Conservation (phyloP, 2,888 invertebrate genomes). For the Megaustenia siamemsis region DNA sequence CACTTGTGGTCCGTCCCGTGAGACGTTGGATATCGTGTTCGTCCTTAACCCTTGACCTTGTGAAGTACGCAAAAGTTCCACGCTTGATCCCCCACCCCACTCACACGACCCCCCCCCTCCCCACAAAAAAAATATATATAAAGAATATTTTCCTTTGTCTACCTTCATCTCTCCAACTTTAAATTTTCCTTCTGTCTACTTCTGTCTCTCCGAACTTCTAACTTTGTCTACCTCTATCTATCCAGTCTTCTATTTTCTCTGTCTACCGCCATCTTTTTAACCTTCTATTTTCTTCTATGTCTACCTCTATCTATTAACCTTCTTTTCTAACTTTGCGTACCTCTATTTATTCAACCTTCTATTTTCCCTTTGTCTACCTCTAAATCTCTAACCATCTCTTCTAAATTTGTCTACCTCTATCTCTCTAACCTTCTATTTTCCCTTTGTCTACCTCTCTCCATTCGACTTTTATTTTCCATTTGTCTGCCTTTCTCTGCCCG, state of each 20-base stretch:
- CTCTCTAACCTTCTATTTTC: background rate
- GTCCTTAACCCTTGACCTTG: too few species aligned
- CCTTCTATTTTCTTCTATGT: background rate
- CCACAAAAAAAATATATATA: too few species aligned
- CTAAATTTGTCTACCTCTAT: background rate
- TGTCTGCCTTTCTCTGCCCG: background rate
- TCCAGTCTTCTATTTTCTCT: background rate
- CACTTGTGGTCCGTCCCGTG: too few species aligned
- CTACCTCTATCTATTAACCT: background rate
- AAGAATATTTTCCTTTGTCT: too few species aligned
- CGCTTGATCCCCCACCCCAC: too few species aligned
- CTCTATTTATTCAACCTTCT: background rate
- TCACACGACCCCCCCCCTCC: too few species aligned
- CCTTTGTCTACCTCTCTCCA: background rate
- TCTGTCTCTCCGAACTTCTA: background rate
- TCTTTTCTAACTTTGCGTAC: background rate
- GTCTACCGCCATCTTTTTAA: background rate
- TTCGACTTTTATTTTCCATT: background rate
- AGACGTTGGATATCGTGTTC: too few species aligned
- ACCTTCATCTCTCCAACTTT: too few species aligned
- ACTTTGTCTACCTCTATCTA: background rate
- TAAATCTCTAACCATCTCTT: background rate
- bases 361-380: background rate
- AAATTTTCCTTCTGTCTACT: background rate
- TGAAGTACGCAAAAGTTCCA: too few species aligned